These are phyloP conservation scores for Pelusios castaneus DNA, from an alignment of 2,113 vertebrate species.

Conservation along the genomic window DNA sequence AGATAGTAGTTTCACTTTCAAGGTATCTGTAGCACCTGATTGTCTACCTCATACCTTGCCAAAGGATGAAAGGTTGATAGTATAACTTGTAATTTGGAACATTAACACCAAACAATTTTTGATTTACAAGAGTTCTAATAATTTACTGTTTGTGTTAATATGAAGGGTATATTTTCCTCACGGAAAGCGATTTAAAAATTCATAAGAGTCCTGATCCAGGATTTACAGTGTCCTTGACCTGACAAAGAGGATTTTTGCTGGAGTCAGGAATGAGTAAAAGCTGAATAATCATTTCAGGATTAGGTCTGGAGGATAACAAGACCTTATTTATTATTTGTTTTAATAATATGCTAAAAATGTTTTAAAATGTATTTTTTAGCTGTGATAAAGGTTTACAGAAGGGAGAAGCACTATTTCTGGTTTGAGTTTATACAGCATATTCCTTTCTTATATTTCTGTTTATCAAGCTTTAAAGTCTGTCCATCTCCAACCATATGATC, in stretches of 20 bases:
- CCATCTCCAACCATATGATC: background rate
- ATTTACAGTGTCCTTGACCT: background rate
- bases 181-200: background rate
- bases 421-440: fast-evolving
- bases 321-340: background rate
- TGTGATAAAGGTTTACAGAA: background rate
- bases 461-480: fast-evolving
- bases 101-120: background rate
- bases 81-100: background rate
- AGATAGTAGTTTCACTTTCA: background rate
- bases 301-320: background rate
- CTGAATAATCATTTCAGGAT: background rate
- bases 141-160: background rate
- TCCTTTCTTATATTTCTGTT: background rate
- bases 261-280: background rate
- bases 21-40: too few relatives aligned
- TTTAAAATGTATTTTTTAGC: background rate
- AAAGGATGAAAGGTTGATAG: background rate
- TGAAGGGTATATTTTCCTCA: background rate
- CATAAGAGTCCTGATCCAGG: background rate
- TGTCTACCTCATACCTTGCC: background rate
- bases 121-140: background rate
- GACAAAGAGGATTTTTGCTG: background rate
- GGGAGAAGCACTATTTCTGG: background rate
- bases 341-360: background rate